Evolutionary conservation across 2,797 vertebrate species (phyloP).

Genomic region (Rhincodon typus): DNA sequence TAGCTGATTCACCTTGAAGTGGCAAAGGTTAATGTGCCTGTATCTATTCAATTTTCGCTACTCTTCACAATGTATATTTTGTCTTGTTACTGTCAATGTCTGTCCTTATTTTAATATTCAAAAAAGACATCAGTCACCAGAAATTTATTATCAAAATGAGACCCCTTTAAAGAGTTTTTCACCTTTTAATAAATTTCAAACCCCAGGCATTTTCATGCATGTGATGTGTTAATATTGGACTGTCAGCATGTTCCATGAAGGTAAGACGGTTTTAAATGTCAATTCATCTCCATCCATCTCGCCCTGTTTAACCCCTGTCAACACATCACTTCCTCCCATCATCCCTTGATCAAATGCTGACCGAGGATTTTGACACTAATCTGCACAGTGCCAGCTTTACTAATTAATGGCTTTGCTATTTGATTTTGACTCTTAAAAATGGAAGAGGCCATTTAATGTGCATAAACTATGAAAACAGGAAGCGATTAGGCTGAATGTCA

Average conservation of each 20-base stretch:
- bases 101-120: conserved; percentile 37
- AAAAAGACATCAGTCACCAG: conserved; percentile 33
- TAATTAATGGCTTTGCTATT: conserved; percentile 56
- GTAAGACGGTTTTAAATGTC: conserved; percentile 53
- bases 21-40: conserved; percentile 37
- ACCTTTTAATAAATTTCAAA: conserved; percentile 37
- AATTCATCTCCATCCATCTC: conserved; percentile 56
- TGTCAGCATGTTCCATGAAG: conserved; percentile 46
- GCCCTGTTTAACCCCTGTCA: conserved; percentile 56
- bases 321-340: conserved; percentile 47
- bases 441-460: conserved; percentile 49
- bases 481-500: conserved; percentile 48
- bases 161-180: conserved; percentile 36
- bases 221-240: conserved; percentile 41
- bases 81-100: no score
- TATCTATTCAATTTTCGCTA: conserved; percentile 37
- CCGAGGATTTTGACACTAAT: conserved; percentile 53
- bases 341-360: conserved; percentile 53
- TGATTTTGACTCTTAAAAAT: conserved; percentile 49
- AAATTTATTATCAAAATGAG: conserved; percentile 36
- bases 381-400: conserved; percentile 48
- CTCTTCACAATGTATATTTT: no score
- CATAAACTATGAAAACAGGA: conserved; percentile 44
- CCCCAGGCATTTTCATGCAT: neutral
- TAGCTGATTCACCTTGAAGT: conserved; percentile 39